Evolutionary conservation across 2,888 invertebrate genomes (phyloP).

Genomic region (Macaria notata): DNA sequence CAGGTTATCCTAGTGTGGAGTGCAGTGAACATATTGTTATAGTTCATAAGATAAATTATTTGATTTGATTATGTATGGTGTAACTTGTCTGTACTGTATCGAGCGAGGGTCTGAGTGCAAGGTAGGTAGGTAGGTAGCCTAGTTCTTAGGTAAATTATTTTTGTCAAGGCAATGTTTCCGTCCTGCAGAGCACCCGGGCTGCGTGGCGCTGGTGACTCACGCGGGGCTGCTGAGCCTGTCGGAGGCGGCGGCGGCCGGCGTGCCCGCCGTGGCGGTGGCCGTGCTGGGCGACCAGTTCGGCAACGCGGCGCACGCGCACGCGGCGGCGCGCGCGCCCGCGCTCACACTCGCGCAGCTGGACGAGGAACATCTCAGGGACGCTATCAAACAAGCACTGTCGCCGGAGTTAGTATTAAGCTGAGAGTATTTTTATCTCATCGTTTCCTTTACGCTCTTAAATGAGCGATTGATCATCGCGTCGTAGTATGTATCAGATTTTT

Average conservation of each 20-base stretch:
- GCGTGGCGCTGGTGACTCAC: slow-evolving; percentile 74
- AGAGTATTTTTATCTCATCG: not conserved
- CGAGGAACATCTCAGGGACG: slow-evolving; percentile 61
- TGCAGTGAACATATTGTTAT: too few relatives aligned
- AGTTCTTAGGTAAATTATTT: too few relatives aligned
- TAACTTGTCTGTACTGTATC: too few relatives aligned
- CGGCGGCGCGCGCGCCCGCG: slow-evolving; percentile 57
- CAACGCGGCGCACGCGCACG: slow-evolving; percentile 51
- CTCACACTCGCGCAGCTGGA: slow-evolving; percentile 62
- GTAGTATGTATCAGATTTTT: too few relatives aligned
- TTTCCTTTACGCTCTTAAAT: too few relatives aligned
- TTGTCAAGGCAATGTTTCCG: too few relatives aligned
- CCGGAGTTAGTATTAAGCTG: slow-evolving; percentile 58
- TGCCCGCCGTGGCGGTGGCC: slow-evolving; percentile 77
- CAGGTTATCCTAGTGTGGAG: too few relatives aligned
- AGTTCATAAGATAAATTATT: too few relatives aligned
- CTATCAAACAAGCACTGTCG: slow-evolving; percentile 63
- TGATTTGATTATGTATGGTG: too few relatives aligned
- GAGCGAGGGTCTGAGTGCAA: too few relatives aligned
- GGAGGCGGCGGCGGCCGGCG: slow-evolving; percentile 77
- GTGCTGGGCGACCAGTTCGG: slow-evolving; percentile 79
- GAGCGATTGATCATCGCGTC: too few relatives aligned
- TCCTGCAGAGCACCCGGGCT: slow-evolving; percentile 83
- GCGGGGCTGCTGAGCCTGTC: slow-evolving; percentile 78
- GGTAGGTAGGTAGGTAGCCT: too few relatives aligned